These are phyloP conservation scores for Squalus acanthias DNA, from an alignment of 2,797 vertebrate genomes.

Conservation along the genomic window DNA sequence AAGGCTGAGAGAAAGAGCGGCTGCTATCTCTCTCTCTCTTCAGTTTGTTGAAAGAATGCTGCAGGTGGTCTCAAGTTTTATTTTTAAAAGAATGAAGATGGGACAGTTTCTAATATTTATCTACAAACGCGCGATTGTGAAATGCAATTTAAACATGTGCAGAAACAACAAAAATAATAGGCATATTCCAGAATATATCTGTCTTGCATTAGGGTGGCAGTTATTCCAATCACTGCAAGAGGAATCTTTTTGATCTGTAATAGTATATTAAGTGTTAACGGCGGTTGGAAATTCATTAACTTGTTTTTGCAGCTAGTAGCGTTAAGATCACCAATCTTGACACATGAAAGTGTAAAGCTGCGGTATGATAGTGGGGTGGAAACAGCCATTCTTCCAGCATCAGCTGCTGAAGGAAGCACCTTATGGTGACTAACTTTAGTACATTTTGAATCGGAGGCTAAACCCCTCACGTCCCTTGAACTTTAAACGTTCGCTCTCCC, in stretches of 20 bases:
- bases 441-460: neutral
- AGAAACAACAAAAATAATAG: neutral
- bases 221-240: neutral
- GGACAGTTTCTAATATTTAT: too few relatives aligned
- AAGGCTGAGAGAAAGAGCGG: neutral
- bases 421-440: neutral
- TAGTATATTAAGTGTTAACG: neutral
- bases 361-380: neutral
- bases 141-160: neutral
- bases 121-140: neutral
- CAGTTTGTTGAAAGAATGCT: neutral
- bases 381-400: neutral
- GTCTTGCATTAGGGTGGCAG: neutral
- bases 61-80: constrained; percentile 19
- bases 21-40: neutral
- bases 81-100: neutral
- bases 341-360: neutral
- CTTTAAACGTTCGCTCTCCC: neutral
- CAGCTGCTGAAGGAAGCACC: neutral
- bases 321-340: neutral
- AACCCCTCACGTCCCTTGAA: neutral
- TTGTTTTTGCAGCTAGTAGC: neutral
- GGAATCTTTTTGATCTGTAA: neutral
- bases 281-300: neutral
- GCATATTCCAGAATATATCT: neutral